phyloP scores from a whole-genome alignment of 2,888 invertebrate species.

The Perizoma affinitatum region DNA sequence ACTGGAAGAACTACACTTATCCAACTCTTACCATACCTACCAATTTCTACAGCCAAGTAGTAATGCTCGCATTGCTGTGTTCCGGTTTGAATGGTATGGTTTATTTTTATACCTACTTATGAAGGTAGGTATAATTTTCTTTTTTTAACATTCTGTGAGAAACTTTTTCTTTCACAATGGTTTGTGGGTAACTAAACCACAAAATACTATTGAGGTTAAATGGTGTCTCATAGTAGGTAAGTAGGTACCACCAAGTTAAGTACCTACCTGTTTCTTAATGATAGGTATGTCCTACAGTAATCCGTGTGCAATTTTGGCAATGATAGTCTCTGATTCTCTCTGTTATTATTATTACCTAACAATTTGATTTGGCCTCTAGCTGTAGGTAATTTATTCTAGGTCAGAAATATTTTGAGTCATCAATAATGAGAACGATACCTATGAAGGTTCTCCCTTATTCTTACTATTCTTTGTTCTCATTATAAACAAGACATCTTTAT shows the following conservation, averaged over 20 bases:
- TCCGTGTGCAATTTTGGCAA: constrained; percentile 1
- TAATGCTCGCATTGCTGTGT: too few relatives aligned
- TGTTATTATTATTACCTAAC: background rate
- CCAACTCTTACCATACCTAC: too few relatives aligned
- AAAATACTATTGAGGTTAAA: constrained; percentile 5
- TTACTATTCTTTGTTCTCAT: too few relatives aligned
- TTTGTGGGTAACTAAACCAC: constrained; percentile 2
- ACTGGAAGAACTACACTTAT: too few relatives aligned
- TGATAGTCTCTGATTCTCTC: background rate
- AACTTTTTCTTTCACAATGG: background rate
- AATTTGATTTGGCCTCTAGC: background rate
- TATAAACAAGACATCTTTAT: too few relatives aligned
- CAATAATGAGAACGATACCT: too few relatives aligned
- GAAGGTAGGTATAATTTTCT: too few relatives aligned
- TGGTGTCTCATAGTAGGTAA: too few relatives aligned
- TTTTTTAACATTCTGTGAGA: background rate
- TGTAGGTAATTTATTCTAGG: background rate
- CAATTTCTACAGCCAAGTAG: too few relatives aligned
- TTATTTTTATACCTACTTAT: too few relatives aligned
- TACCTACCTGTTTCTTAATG: background rate
- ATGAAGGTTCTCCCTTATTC: background rate
- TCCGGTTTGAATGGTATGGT: too few relatives aligned
- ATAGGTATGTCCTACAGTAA: background rate
- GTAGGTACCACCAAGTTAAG: too few relatives aligned
- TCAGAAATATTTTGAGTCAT: background rate